A percentile compares a stretch with the other conserved stretches of the same genome.
phyloP scores from a whole-genome alignment of 2,113 vertebrate species.

The Anhinga anhinga region DNA sequence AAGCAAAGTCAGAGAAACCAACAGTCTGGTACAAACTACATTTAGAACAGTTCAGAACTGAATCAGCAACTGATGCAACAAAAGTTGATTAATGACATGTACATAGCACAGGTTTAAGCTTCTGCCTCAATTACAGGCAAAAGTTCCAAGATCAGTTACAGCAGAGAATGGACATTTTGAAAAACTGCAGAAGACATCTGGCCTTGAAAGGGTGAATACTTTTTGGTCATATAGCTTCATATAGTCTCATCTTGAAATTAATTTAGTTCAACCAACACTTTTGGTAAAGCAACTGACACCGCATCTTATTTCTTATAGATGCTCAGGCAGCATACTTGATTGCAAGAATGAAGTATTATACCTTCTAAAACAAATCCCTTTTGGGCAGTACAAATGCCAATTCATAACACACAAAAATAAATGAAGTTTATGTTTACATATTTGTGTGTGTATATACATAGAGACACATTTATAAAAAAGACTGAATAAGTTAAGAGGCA shows the following conservation, averaged over 20 bases:
- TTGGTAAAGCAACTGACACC: not conserved
- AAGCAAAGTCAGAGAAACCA: not conserved
- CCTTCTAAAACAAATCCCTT: not conserved
- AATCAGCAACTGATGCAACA: not conserved
- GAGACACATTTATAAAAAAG: not conserved
- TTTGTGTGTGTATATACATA: not conserved
- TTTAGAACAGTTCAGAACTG: not conserved
- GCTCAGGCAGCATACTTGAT: not conserved
- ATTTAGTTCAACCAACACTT: not conserved
- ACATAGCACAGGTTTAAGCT: not conserved
- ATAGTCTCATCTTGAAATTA: not conserved
- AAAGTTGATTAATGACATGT: not conserved
- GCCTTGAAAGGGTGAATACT: not conserved
- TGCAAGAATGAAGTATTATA: not conserved
- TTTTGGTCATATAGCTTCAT: not conserved
- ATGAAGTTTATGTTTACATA: not conserved
- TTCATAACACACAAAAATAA: not conserved
- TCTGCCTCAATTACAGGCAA: not conserved
- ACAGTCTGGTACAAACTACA: not conserved
- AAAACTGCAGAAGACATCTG: not conserved
- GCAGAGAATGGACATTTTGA: not conserved
- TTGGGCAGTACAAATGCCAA: not conserved
- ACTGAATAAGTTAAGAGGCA: not conserved
- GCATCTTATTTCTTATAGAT: not conserved
- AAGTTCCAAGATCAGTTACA: not conserved